A percentile compares a stretch with the other conserved stretches of the same genome.
phyloP scores from a whole-genome alignment of 2,113 vertebrate species.

The Thryonomys swinderianus region DNA sequence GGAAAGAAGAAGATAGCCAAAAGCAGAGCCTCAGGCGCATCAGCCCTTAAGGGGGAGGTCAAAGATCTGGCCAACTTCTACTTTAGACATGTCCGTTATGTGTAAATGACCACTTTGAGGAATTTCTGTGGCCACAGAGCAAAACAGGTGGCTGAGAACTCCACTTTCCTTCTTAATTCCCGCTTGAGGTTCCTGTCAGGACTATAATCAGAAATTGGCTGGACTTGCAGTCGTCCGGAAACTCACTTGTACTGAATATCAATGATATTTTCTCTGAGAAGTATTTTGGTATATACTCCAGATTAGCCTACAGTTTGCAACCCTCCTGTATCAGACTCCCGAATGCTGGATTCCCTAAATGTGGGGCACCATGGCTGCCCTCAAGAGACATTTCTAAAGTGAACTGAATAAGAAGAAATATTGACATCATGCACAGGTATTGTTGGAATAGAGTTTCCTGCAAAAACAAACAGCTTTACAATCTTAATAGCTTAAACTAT shows the following conservation, averaged over 20 bases:
- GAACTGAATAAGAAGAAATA: conserved; percentile 34
- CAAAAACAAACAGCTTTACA: background rate
- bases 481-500: background rate
- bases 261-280: background rate
- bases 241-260: background rate
- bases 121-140: background rate
- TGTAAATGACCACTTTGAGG: background rate
- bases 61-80: background rate
- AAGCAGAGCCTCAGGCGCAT: background rate
- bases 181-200: background rate
- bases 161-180: background rate
- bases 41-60: background rate
- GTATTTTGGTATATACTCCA: background rate
- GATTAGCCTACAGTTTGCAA: background rate
- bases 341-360: background rate
- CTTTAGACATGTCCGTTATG: background rate
- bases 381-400: background rate
- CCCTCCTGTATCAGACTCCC: background rate
- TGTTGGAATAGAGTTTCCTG: conserved; percentile 4
- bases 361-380: background rate
- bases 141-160: background rate
- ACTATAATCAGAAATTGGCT: background rate
- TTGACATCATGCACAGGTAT: background rate
- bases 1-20: conserved; percentile 18
- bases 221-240: background rate